Base-by-base conservation (phyloP, 2,113 vertebrate genomes). In the Gymnorhina tibicen region DNA sequence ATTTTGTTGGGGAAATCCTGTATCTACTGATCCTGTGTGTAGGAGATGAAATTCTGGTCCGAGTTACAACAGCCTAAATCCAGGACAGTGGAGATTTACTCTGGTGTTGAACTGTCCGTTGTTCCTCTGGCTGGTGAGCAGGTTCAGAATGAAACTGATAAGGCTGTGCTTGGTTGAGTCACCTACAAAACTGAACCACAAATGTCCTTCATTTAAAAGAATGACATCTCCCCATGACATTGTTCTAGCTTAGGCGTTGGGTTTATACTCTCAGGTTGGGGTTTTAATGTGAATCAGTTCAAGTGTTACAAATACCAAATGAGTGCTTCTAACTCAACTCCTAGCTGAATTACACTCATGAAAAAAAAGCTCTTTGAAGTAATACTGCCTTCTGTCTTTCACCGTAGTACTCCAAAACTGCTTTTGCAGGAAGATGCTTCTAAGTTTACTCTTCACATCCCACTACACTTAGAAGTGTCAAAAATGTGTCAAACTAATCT, bases 371-470 rank as follows among this genome's bases (percentile, higher is more conserved):
- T 46, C 77, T 70, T 19, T 44, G 74, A 85, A 83, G 79, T 26
- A 75, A 42, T n/a, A 22, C 70, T 35, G 66, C 80, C 67, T 94
- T 91, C 94, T 10, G 23, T 75, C 95, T 93, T 91, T 72, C 91
- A 67, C 73, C 35, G 10, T 16, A 75, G 58, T 62, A 73, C 78
- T 73, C 55, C 7, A 72, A 80, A 69, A 47, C 67, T 58, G 79
- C 63, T 88, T 93, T 73, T 73, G 80, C 86, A 89, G 55, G 58
- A 78, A 86, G 93, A 64, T 2, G 15, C 60, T 88, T 95, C 94
- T 42, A 93, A 92, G 82, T 97, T 97, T 96, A 93, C 60, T 96
- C 74, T 75, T 93, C 92, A 93, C 96, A 91, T 95, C 96, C 92
- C 85, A 97, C 95, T 44, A 87, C 1, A 0, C 89, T 90, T 18